phyloP scores from a whole-genome alignment of 2,888 invertebrate species.

The Furcula furcula region DNA sequence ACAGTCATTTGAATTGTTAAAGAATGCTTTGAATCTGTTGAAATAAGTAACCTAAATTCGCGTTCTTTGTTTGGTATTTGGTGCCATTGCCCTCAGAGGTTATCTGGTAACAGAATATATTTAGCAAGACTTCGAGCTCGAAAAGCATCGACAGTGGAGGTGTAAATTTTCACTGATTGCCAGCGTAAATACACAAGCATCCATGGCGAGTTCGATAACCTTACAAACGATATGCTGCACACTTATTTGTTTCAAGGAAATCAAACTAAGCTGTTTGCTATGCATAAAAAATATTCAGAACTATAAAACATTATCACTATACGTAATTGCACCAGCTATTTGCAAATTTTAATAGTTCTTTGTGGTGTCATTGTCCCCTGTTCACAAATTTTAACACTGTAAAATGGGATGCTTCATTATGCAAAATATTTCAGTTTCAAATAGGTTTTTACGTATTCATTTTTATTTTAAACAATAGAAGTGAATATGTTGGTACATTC shows the following conservation, averaged over 20 bases:
- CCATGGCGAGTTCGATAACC: constrained; percentile 60
- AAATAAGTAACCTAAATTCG: constrained; percentile 57
- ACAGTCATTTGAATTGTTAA: constrained; percentile 49
- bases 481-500: constrained; percentile 8
- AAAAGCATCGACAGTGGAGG: constrained; percentile 50
- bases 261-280: not conserved
- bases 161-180: constrained; percentile 70
- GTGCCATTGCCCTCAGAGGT: constrained; percentile 57
- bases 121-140: constrained; percentile 54
- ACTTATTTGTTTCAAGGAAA: constrained; percentile 8
- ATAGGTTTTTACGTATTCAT: not conserved
- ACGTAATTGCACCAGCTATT: constrained; percentile 7
- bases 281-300: not conserved
- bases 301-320: not conserved
- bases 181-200: constrained; percentile 55
- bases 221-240: constrained; percentile 30
- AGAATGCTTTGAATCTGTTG: constrained; percentile 44
- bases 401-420: constrained; percentile 40
- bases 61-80: constrained; percentile 40
- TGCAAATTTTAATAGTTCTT: constrained; percentile 42
- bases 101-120: constrained; percentile 54
- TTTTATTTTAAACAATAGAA: not conserved
- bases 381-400: constrained; percentile 38
- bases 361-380: constrained; percentile 54
- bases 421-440: constrained; percentile 7